Conservation (phyloP, 2,113 vertebrate genomes). For the Talpa occidentalis region DNA sequence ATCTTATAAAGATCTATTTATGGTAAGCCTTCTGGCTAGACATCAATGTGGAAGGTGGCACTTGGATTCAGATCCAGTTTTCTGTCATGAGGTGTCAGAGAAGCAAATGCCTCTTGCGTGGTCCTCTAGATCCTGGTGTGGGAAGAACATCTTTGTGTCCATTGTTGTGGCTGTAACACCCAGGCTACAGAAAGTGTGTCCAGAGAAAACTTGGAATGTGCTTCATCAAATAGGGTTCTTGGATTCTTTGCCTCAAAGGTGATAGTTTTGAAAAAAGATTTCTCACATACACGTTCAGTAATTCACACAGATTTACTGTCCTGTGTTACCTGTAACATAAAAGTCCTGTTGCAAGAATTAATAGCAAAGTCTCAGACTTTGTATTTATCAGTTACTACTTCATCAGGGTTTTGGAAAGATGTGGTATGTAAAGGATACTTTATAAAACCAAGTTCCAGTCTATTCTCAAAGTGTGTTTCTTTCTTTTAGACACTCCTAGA, state of each 20-base stretch:
- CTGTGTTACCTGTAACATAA: neutral
- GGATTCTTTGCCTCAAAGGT: conserved; percentile 24
- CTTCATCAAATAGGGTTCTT: neutral
- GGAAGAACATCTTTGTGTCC: neutral
- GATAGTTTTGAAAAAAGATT: neutral
- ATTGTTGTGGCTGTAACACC: neutral
- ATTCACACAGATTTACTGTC: neutral
- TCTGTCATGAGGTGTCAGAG: conserved; percentile 38
- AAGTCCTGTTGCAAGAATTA: conserved; percentile 9
- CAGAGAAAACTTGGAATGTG: neutral
- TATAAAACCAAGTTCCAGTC: conserved; percentile 47
- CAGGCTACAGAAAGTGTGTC: neutral
- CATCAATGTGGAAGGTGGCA: conserved; percentile 41
- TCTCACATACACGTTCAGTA: neutral
- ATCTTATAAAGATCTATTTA: conserved; percentile 70
- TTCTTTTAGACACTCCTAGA: conserved; percentile 90
- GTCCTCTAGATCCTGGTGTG: neutral
- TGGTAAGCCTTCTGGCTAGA: conserved; percentile 69
- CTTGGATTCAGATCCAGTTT: conserved; percentile 61
- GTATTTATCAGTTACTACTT: conserved; percentile 28
- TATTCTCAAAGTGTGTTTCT: conserved; percentile 47
- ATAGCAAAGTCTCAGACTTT: neutral
- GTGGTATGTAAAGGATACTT: neutral
- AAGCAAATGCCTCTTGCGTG: neutral
- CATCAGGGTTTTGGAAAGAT: conserved; percentile 26